Conservation (phyloP, 1,140 invertebrate species). For the Heliconius melpomene region DNA sequence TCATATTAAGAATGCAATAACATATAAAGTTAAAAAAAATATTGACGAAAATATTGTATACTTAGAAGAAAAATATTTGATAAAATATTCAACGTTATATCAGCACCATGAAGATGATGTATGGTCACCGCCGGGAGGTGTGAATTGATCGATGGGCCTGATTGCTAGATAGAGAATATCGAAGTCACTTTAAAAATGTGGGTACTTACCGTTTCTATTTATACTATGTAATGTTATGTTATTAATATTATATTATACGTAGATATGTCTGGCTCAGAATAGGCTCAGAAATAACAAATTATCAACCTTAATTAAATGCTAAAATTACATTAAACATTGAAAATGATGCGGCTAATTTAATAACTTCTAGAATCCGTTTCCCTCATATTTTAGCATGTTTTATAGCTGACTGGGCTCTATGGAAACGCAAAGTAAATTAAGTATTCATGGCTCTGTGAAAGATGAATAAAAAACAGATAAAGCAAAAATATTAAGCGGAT, state of each 20-base stretch:
- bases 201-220: not conserved
- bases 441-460: slow-evolving; percentile 24
- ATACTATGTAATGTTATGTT: not conserved
- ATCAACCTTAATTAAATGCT: not conserved
- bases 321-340: not conserved
- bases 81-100: not conserved
- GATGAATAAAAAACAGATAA: slow-evolving; percentile 28
- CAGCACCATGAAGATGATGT: not conserved
- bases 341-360: not conserved
- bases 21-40: not conserved
- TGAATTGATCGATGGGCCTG: not conserved
- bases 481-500: slow-evolving; percentile 33
- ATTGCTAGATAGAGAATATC: not conserved
- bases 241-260: no score
- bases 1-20: not conserved
- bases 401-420: slow-evolving; percentile 15
- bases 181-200: slow-evolving; percentile 2
- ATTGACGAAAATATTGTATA: not conserved
- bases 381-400: slow-evolving; percentile 21
- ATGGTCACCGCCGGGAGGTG: not conserved
- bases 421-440: slow-evolving; percentile 32
- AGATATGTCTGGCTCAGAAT: no score
- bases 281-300: not conserved
- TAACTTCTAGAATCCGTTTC: not conserved
- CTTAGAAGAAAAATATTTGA: not conserved